Evolutionary conservation across 1,140 invertebrate species (phyloP).

Genomic region (Hylaeus volcanicus): DNA sequence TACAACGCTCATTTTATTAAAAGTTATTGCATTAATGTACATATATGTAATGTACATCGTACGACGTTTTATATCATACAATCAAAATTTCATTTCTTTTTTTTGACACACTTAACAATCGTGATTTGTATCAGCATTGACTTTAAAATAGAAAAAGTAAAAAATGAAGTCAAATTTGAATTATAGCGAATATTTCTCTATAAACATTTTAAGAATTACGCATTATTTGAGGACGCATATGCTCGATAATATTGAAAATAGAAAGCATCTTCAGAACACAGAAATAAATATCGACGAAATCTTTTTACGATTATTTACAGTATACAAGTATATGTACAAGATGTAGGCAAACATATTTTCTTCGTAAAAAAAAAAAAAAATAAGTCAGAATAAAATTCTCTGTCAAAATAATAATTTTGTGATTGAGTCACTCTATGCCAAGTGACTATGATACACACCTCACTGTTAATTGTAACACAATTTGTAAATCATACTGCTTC

Average conservation of each 20-base stretch:
- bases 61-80: conserved; percentile 35
- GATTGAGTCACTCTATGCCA: conserved; percentile 8
- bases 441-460: not conserved
- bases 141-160: conserved; percentile 30
- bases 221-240: conserved; percentile 8
- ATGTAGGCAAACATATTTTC: conserved; percentile 9
- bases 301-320: conserved; percentile 35
- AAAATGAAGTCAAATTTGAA: conserved; percentile 13
- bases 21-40: conserved; percentile 51
- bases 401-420: not conserved
- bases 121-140: not conserved
- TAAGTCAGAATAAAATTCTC: not conserved
- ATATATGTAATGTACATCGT: conserved; percentile 32
- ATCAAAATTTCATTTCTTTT: conserved; percentile 39
- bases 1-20: conserved; percentile 35
- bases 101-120: conserved; percentile 8
- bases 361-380: conserved; percentile 3
- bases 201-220: not conserved
- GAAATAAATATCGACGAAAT: conserved; percentile 39
- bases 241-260: conserved; percentile 29
- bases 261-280: conserved; percentile 42
- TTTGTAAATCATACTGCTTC: not conserved
- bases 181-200: conserved; percentile 16
- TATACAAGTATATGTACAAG: conserved; percentile 27
- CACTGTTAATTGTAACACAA: not conserved